Evolutionary conservation across 2,113 vertebrate genomes (phyloP), one percentile per base, ranked within the genome.

Genomic region (Motacilla alba): DNA sequence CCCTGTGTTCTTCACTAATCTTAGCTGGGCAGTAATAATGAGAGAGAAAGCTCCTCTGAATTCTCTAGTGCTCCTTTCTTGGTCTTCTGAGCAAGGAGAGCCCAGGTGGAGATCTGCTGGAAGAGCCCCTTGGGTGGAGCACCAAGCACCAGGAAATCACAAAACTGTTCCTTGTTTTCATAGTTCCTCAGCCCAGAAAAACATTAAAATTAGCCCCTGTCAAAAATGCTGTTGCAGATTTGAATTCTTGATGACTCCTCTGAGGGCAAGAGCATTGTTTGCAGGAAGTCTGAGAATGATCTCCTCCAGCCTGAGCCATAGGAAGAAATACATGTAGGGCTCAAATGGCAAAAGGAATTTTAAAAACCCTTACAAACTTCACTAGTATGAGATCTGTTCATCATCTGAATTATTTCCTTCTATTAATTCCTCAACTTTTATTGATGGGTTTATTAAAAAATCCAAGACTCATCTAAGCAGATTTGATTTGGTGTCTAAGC

Each of bases 401-500:
- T 80, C 30, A 59, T n/a, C 39, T 75, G 55, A 86, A 74, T 94
- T 60, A 79, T 74, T 69, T 79, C 21, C 26, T 69, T 72, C 10
- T 13, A 44, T 76, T 87, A 89, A 46, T 90, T 86, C 24, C 33
- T 87, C 43, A 43, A 37, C 30, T 70, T 64, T 11, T 78, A 90
- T 94, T 78, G 41, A 52, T 47, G 70, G 39, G 24, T 77, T 97
- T 95, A 80, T 69, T 76, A 22, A 88, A 79, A 91, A 87, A 78
- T 85, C 27, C 23, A 35, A 66, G 63, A 64, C 44, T 93, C 49
- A 35, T 93, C 77, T 84, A 92, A 93, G 94, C 0, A 52, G 89
- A 93, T 94, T 80, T 96, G 91, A 90, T 75, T 91, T 82, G 76
- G 37, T 93, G 74, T 93, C 94, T 69, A 75, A 95, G 77, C 70